Percentiles rank a stretch among this genome's conserved stretches.
phyloP scores from a whole-genome alignment of 2,113 vertebrate genomes.

The Crotalus viridis region DNA sequence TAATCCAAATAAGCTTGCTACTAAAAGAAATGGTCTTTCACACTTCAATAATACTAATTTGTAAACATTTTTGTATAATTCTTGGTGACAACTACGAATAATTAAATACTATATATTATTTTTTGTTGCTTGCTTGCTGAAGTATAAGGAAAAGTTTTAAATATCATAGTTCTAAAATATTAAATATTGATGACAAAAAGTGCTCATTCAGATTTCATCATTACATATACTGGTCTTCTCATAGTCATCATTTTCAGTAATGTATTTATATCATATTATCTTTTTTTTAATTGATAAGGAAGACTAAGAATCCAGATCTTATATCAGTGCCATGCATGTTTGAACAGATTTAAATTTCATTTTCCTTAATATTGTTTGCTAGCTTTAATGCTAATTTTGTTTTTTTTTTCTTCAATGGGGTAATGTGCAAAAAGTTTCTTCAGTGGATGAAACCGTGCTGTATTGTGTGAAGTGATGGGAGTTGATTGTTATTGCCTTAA shows the following conservation, averaged over 20 bases:
- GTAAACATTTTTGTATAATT: conserved; percentile 52
- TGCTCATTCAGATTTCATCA: neutral
- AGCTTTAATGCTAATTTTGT: conserved; percentile 71
- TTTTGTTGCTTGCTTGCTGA: conserved; percentile 49
- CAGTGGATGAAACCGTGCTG: conserved; percentile 48
- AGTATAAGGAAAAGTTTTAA: conserved; percentile 39
- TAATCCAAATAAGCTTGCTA: conserved; percentile 24
- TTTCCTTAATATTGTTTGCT: conserved; percentile 76
- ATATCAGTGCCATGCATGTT: conserved; percentile 71
- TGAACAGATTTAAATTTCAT: conserved; percentile 78
- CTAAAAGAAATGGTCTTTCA: conserved; percentile 45
- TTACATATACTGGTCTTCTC: conserved; percentile 28
- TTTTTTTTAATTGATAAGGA: conserved; percentile 53
- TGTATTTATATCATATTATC: conserved; percentile 35
- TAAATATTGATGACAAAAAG: conserved; percentile 27
- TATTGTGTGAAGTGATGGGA: conserved; percentile 32
- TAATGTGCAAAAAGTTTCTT: conserved; percentile 37
- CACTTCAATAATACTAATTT: conserved; percentile 6
- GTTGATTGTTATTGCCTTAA: conserved; percentile 45
- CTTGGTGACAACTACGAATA: conserved; percentile 34
- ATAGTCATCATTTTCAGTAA: conserved; percentile 47
- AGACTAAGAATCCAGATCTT: conserved; percentile 48
- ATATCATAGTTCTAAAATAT: conserved; percentile 39
- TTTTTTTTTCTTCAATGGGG: conserved; percentile 58
- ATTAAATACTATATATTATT: conserved; percentile 46